Evolutionary conservation across 1,140 invertebrate genomes (phyloP).

Genomic region (Ditylenchus dipsaci): DNA sequence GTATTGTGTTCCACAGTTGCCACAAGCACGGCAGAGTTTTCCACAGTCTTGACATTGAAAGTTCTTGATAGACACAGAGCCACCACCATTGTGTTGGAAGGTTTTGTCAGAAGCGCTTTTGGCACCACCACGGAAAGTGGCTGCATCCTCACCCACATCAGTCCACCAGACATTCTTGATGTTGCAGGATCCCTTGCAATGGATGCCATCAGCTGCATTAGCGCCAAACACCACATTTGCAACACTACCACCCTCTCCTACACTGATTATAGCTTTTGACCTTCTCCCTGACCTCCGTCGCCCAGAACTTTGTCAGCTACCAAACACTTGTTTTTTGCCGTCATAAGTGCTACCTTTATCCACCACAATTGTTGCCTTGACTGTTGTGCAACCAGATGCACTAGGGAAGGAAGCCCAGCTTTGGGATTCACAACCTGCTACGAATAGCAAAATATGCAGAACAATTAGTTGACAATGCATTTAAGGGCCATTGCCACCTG

Average conservation of each 20-base stretch:
- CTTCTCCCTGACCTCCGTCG: constrained; percentile 8
- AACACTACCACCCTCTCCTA: constrained; percentile 6
- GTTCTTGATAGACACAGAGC: constrained; percentile 2
- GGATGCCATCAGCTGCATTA: constrained; percentile 14
- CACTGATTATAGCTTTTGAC: background rate
- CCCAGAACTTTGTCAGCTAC: no score
- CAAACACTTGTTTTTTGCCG: no score
- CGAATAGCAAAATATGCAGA: no score
- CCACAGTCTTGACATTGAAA: constrained; percentile 7
- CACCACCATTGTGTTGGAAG: constrained; percentile 12
- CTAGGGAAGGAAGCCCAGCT: no score
- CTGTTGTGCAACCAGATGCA: no score
- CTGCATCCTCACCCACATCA: constrained; percentile 13
- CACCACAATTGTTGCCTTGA: no score
- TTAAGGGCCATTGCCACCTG: no score
- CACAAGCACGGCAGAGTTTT: constrained; percentile 4
- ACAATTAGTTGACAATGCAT: no score
- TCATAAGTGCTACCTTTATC: no score
- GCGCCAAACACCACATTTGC: constrained; percentile 8
- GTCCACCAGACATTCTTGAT: constrained; percentile 17
- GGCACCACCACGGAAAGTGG: constrained; percentile 18
- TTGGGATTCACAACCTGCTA: no score
- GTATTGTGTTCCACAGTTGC: constrained; percentile 3
- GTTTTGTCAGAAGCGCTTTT: constrained; percentile 2
- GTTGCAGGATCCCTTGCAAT: constrained; percentile 10